phyloP scores from a whole-genome alignment of 2,888 invertebrate genomes.

The Caenorhabditis angaria region DNA sequence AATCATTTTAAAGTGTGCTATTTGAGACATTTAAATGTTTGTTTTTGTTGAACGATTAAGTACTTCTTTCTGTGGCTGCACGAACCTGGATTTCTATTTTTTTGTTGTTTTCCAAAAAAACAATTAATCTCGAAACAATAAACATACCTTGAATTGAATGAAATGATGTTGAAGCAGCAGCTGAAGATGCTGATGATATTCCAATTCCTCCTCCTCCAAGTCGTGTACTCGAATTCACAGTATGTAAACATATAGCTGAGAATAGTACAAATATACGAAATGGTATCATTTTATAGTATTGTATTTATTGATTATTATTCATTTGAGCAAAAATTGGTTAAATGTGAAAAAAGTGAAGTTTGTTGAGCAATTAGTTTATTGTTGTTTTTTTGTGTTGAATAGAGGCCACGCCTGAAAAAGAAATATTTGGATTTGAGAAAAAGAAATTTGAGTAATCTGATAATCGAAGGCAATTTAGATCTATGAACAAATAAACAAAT shows the following conservation, averaged over 20 bases:
- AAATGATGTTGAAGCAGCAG: slow-evolving; percentile 18
- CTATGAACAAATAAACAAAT: too few relatives aligned
- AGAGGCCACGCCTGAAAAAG: not conserved
- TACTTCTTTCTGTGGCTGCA: not conserved
- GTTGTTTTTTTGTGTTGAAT: not conserved
- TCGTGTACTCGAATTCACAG: slow-evolving; percentile 29
- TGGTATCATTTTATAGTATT: not conserved
- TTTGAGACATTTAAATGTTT: not conserved
- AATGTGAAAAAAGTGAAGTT: too few relatives aligned
- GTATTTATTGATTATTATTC: not conserved
- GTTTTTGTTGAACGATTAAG: not conserved
- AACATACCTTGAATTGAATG: slow-evolving; percentile 42
- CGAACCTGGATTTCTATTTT: slow-evolving; percentile 17
- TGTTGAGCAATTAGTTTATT: not conserved
- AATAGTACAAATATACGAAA: not conserved
- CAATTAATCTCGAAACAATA: slow-evolving; percentile 6
- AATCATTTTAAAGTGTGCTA: too few relatives aligned
- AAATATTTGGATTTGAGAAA: too few relatives aligned
- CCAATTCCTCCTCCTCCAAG: too few relatives aligned
- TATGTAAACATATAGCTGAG: not conserved
- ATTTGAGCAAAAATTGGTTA: not conserved
- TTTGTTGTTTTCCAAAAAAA: not conserved
- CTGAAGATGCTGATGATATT: not conserved
- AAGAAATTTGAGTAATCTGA: too few relatives aligned
- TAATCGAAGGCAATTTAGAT: too few relatives aligned